Evolutionary conservation across 1,140 invertebrate species (phyloP), one percentile per base, ranked within the genome.

Genomic region (Tenebrio molitor): DNA sequence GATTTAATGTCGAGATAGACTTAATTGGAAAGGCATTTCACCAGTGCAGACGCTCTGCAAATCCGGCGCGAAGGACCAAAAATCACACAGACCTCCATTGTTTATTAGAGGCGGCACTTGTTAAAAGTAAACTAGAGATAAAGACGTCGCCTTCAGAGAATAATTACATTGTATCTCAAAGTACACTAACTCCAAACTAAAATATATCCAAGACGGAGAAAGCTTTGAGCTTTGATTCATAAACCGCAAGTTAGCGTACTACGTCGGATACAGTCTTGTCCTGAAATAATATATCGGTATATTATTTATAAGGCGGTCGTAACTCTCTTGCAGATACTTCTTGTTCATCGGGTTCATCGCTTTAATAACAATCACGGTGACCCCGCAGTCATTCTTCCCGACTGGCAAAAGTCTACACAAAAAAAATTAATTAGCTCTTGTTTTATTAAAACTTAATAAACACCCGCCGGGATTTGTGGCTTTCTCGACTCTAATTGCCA

Each of bases 1-100:
- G 76, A 79, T 78, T 78, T 77, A 78, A 75, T 71, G 75, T 79
- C 72, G 75, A 76, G 76, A 79, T 75, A 75, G 74, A 75, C 74
- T 77, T 75, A 78, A 77, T 78, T 78, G 76, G 70, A 69, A 74
- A 78, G 50, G 65, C 72, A 73, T 77, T 77, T 76, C 72, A 25
- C 50, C 14, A 8, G 44, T n/a, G 44, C 15, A 16, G 44, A 50
- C 44, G 23, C 44, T 21, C 44, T 17, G 23, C 44, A 10, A 10
- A 33, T 33, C 29, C 29, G 29, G 29, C 10, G 4, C 29, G 29
- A 33, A 33, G 29, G 29, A 33, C 29, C 29, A 33, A 33, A 10
- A 5, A 33, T 33, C 29, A 33, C 25, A 29, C 8, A 8, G 25
- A 12, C 2, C 36, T 29, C 50, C 15, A 58, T 58, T 58, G 23